Conservation (phyloP, 1,140 invertebrate species). For the Diorhabda sublineata region DNA sequence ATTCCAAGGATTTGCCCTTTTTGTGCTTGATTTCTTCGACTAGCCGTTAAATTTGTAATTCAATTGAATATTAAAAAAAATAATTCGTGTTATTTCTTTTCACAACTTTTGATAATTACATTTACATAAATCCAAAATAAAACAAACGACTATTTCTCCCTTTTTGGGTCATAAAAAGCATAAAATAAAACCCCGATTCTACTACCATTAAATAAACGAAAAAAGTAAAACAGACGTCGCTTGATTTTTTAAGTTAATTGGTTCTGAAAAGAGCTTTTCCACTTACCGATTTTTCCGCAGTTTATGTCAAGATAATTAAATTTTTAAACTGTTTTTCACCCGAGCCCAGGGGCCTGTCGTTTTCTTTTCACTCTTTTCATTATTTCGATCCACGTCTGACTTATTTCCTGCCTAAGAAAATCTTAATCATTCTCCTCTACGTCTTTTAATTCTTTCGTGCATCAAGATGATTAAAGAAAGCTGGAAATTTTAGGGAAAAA, state of each 20-base stretch:
- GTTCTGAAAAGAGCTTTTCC: conserved; percentile 33
- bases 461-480: background rate
- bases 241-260: conserved; percentile 34
- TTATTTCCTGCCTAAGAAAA: conserved; percentile 8
- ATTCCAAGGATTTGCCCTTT: no score
- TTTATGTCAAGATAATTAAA: conserved; percentile 39
- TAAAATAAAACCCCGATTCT: no score
- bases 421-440: conserved; percentile 15
- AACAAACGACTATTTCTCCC: no score
- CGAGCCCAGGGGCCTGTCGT: background rate
- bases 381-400: background rate
- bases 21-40: no score
- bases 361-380: conserved; percentile 18
- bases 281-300: conserved; percentile 35
- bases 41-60: no score
- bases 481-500: background rate
- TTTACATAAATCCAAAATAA: no score
- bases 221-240: background rate
- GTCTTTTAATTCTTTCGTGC: background rate
- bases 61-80: no score
- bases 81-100: no score
- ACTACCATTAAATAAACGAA: background rate
- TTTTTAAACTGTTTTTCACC: conserved; percentile 33
- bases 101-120: no score
- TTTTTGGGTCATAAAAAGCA: no score